Evolutionary conservation across 2,113 vertebrate species (phyloP).

Genomic region (Loxodonta africana): DNA sequence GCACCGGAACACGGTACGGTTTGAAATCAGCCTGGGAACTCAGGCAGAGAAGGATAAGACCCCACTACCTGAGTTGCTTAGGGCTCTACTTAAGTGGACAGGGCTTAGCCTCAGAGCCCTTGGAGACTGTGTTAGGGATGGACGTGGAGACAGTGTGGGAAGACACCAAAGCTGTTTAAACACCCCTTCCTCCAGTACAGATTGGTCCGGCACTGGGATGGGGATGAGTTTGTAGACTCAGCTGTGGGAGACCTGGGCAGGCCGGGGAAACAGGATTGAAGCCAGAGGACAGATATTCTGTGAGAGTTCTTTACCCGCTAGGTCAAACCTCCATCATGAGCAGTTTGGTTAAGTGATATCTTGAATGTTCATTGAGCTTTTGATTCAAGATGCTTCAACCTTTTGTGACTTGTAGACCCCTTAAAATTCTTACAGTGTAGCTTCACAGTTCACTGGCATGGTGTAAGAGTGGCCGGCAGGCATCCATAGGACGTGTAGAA

Average conservation of each 20-base stretch:
- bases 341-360: not conserved
- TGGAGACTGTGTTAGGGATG: not conserved
- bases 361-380: not conserved
- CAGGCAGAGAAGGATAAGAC: not conserved
- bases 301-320: not conserved
- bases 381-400: not conserved
- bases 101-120: not conserved
- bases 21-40: slow-evolving; percentile 22
- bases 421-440: not conserved
- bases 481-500: not conserved
- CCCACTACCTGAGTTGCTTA: not conserved
- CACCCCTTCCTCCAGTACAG: not conserved
- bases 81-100: not conserved
- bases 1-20: not conserved
- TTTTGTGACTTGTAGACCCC: not conserved
- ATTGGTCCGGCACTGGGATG: not conserved
- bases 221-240: not conserved
- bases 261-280: not conserved
- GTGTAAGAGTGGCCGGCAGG: not conserved
- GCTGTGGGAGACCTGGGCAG: not conserved
- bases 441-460: not conserved
- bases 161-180: not conserved
- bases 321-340: not conserved
- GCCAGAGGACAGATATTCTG: not conserved
- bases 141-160: not conserved